Percentiles rank a stretch among this genome's conserved stretches.
Conservation (phyloP, 1,140 invertebrate genomes). For the Nebria ingens region DNA sequence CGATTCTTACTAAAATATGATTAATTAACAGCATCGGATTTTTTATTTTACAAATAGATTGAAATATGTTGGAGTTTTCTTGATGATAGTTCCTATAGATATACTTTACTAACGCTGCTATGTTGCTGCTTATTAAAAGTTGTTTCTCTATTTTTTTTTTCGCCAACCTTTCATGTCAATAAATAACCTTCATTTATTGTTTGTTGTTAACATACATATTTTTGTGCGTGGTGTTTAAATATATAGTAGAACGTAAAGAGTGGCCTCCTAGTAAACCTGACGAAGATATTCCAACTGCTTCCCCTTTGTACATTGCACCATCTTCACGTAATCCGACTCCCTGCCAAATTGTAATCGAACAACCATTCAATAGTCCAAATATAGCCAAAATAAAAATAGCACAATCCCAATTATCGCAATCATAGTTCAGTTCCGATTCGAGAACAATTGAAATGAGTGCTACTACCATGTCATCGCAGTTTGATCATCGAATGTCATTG, state of each 20-base stretch:
- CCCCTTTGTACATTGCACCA: constrained; percentile 14
- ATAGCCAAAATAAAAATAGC: not conserved
- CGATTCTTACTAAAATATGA: too few species aligned
- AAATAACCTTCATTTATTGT: not conserved
- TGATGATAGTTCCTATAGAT: constrained; percentile 11
- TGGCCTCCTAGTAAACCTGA: constrained; percentile 14
- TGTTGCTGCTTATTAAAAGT: not conserved
- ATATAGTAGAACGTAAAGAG: constrained; percentile 3
- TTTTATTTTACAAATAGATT: too few species aligned
- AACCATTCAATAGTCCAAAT: not conserved
- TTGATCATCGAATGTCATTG: constrained; percentile 22
- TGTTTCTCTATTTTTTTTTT: not conserved
- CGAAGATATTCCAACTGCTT: constrained; percentile 18
- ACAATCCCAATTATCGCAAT: not conserved
- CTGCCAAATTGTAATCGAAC: not conserved
- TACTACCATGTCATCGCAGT: constrained; percentile 5
- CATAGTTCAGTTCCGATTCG: not conserved
- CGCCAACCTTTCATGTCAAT: not conserved
- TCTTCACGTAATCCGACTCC: constrained; percentile 11
- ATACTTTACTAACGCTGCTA: not conserved
- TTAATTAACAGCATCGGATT: too few species aligned
- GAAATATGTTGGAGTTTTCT: constrained; percentile 20
- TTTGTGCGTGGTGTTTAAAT: not conserved
- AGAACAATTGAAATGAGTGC: not conserved
- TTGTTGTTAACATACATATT: not conserved